Conservation (phyloP, 2,797 vertebrate genomes). For the Botia almorhae region DNA sequence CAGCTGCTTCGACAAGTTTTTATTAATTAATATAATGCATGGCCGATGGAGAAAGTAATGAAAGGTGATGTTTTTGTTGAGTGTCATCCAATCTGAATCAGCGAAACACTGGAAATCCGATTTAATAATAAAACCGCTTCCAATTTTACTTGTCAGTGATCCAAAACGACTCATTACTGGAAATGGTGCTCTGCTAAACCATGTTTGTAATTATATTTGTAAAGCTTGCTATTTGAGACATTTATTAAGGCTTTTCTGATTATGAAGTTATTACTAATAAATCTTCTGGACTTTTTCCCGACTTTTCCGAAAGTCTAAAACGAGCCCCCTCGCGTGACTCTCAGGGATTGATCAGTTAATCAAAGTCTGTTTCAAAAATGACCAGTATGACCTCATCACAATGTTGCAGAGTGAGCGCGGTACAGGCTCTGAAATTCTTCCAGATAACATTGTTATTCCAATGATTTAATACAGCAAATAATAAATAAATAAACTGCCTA, state of each 20-base stretch:
- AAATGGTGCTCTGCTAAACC: conserved; percentile 24
- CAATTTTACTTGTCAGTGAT: conserved; percentile 43
- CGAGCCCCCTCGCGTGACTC: background rate
- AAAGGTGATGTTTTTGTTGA: conserved; percentile 34
- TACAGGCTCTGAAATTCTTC: background rate
- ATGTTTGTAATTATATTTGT: conserved; percentile 46
- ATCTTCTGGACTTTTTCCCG: conserved; percentile 26
- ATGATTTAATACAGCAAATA: conserved; percentile 19
- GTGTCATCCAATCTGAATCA: conserved; percentile 29
- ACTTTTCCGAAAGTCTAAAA: conserved; percentile 25
- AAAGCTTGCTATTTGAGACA: conserved; percentile 23
- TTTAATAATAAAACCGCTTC: conserved; percentile 8
- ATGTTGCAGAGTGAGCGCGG: background rate
- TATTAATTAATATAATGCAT: conserved; percentile 38
- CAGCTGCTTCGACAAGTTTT: conserved; percentile 24
- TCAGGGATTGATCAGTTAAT: conserved; percentile 5
- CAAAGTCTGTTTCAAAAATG: background rate
- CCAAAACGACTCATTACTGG: conserved; percentile 16
- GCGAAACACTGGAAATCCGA: background rate
- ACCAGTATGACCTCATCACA: background rate
- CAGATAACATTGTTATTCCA: conserved; percentile 31
- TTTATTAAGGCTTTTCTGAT: conserved; percentile 31
- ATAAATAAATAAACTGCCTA: conserved; percentile 12
- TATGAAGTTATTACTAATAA: conserved; percentile 30
- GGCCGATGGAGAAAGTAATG: conserved; percentile 33